Conservation (phyloP, 1,140 invertebrate genomes). For the Marisa cornuarietis region DNA sequence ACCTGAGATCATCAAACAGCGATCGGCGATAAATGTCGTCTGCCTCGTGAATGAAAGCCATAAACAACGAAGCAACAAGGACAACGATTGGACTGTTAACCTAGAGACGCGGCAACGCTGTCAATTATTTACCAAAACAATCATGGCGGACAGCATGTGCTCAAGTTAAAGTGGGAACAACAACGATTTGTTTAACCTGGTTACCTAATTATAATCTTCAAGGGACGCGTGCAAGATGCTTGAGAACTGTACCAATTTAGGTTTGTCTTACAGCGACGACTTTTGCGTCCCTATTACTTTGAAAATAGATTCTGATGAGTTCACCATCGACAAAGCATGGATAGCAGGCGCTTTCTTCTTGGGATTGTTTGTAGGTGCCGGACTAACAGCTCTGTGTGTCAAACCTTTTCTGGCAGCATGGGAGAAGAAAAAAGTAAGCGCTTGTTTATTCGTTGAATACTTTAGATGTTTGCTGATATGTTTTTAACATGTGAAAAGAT, state of each 20-base stretch:
- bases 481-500: too few species aligned
- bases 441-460: neutral
- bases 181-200: too few species aligned
- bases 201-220: too few species aligned
- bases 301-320: conserved; percentile 33
- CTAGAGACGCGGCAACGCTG: conserved; percentile 8
- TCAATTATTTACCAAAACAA: conserved; percentile 32
- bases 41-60: neutral
- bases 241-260: conserved; percentile 10
- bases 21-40: too few species aligned
- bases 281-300: conserved; percentile 39
- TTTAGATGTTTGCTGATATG: too few species aligned
- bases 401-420: conserved; percentile 39
- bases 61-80: neutral
- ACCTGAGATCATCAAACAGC: neutral
- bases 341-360: conserved; percentile 51
- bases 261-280: conserved; percentile 12
- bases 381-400: conserved; percentile 34
- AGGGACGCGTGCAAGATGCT: neutral
- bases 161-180: neutral
- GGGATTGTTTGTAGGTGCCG: conserved; percentile 40
- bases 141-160: conserved; percentile 29
- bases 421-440: conserved; percentile 48
- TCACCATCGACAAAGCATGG: conserved; percentile 37
- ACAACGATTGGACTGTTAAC: conserved; percentile 19